Base-by-base conservation (phyloP, 1,140 invertebrate species). In the Steinernema feltiae region DNA sequence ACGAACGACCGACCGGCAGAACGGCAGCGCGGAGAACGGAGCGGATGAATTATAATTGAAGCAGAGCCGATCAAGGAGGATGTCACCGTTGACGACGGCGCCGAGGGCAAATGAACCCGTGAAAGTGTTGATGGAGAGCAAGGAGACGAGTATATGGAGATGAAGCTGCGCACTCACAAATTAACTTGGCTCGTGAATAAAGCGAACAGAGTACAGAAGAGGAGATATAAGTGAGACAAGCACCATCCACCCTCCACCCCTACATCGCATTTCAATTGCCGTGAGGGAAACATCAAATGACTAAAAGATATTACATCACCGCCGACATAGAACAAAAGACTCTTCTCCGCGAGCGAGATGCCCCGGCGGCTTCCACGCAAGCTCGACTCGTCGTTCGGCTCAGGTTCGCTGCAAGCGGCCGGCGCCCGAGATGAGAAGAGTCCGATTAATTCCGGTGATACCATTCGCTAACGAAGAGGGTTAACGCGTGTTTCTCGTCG, bases 241-340 rank as follows among this genome's bases (percentile, higher is more conserved):
- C 53, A 63, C 53, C 53, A 63, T 63, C 53, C 24, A 63, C 53
- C 53, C 53, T 63, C 53, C 53, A 27, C 53, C 53, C 53, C 53
- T 63, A 63, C 53, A 63, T 63, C 53, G 53, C 53, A 63, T 63
- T 63, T 63, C 53, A 63, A 63, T 63, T 63, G 53, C 53, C 53
- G 53, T 63, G 53, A 63, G 53, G 53, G 53, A 27, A 63, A 63
- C 53, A 63, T 63, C 53, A 15, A 63, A 63, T 63, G 53, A 63
- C 53, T 63, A 63, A 63, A 63, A 63, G 53, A 63, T 63, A 63
- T 63, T 63, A 63, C 53, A 63, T 63, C 53, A 63, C 53, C 24
- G 53, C 53, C 53, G 53, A 15, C 53, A 63, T 63, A 63, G 53
- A 63, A 63, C 53, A 63, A 63, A 63, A 63, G 53, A 63, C 53